These are phyloP conservation scores for Pachyseris speciosa DNA, from an alignment of 64 coral and sea anemone genomes.

Conservation along the genomic window DNA sequence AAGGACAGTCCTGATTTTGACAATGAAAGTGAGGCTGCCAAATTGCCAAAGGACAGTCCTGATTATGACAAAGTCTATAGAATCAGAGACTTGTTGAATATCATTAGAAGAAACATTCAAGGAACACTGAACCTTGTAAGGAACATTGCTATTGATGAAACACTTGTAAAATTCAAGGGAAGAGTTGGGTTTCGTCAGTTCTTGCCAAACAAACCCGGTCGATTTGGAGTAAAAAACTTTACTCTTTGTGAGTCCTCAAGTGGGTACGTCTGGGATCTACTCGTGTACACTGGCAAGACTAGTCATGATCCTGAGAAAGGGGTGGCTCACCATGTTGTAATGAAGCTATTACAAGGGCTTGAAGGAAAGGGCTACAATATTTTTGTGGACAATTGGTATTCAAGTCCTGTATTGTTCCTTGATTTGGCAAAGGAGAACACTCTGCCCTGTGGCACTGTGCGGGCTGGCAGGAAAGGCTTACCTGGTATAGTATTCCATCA, in stretches of 20 bases:
- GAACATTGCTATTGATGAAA: too few species aligned
- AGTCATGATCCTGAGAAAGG: constrained; percentile 37
- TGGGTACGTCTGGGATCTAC: constrained; percentile 47
- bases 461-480: background rate
- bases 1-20: too few species aligned
- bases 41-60: too few species aligned
- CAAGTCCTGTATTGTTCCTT: background rate
- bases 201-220: too few species aligned
- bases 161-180: too few species aligned
- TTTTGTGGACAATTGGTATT: constrained; percentile 34
- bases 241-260: constrained; percentile 17
- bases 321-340: constrained; percentile 20
- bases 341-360: constrained; percentile 11
- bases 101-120: too few species aligned
- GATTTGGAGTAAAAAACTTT: background rate
- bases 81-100: too few species aligned
- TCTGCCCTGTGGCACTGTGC: constrained; percentile 9
- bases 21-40: too few species aligned
- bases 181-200: too few species aligned
- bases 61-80: too few species aligned
- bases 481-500: too few species aligned
- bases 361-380: constrained; percentile 31
- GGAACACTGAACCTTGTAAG: too few species aligned
- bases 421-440: background rate
- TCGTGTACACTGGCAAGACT: constrained; percentile 55